Evolutionary conservation across 2,888 invertebrate genomes (phyloP), one percentile per base, ranked within the genome.

Genomic region (Phlogophora meticulosa): DNA sequence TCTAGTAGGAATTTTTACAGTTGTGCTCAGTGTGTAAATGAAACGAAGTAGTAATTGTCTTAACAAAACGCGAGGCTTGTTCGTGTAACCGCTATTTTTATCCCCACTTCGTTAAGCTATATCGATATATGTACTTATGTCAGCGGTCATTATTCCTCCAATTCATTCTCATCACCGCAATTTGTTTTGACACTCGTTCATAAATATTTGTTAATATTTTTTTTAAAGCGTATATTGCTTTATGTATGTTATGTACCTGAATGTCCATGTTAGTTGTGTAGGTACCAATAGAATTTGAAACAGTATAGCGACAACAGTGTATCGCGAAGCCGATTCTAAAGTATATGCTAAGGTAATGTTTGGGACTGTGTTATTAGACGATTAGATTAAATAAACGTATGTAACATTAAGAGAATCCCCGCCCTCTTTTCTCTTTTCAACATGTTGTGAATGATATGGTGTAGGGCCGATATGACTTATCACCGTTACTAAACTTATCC

Each of bases 361-460:
- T 86, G 89, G 92, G 88, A 93, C 94, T 94, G 94, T 93, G 93
- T 93, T 94, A 94, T 92, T 94, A 94, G 92, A 88, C 82, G 84
- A 90, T 89, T 93, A 92, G 90, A 86, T 88, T 85, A 76, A 81
- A 82, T 86, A 76, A 70, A 69, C 76, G 83, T 80, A 83, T 80
- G 79, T 90, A 87, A 87, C 65, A 36, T 72, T 63, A 87, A 87
- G 74, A 81, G 86, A 87, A 84, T 82, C 76, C 84, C 84, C 73
- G 83, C 92, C 90, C 92, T 92, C 88, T 91, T 90, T 93, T 95
- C 94, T 88, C 94, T 95, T 95, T 95, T 95, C 94, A 94, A 95
- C 94, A 88, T 90, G 94, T 94, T 95, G 95, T 92, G 84, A 87
- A 87, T 85, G 85, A 85, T 76, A 62, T 45, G 80, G 79, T 71